These are phyloP conservation scores for Heliothis virescens DNA, from an alignment of 1,140 invertebrate species.

Conservation along the genomic window DNA sequence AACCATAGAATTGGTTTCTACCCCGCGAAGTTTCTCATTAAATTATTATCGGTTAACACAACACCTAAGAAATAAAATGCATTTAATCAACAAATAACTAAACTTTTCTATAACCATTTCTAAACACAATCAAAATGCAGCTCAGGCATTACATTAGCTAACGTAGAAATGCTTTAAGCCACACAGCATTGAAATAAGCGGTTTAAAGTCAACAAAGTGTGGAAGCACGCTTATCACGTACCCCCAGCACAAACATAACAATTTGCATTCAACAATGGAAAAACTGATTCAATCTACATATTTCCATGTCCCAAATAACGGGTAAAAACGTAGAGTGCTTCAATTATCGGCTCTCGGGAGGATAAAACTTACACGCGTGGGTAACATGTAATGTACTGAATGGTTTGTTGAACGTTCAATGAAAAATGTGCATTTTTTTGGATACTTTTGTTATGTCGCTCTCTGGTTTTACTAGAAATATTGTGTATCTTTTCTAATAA, in stretches of 20 bases:
- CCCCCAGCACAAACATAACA: not conserved
- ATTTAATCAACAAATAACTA: not conserved
- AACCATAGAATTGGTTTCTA: too few species aligned
- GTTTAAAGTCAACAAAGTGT: slow-evolving; percentile 11
- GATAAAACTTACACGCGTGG: not conserved
- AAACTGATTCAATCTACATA: slow-evolving; percentile 16
- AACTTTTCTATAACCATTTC: not conserved
- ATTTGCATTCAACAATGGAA: slow-evolving; percentile 14
- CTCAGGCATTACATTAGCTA: not conserved
- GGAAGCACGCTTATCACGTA: not conserved
- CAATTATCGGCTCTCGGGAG: not conserved
- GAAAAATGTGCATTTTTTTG: not conserved
- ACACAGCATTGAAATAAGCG: not conserved
- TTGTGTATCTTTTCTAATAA: too few species aligned
- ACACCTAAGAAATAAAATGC: too few species aligned
- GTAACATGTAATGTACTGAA: not conserved
- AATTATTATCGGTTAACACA: too few species aligned
- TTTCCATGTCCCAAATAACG: not conserved
- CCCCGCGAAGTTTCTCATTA: too few species aligned
- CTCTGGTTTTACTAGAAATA: too few species aligned
- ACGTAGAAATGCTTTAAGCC: not conserved
- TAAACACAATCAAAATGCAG: not conserved
- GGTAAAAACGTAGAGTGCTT: not conserved
- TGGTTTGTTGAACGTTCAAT: not conserved
- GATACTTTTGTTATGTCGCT: too few species aligned